A percentile compares a stretch with the other conserved stretches of the same genome.
Conservation (phyloP, 1,140 invertebrate species). For the Papilio aristodemus region DNA sequence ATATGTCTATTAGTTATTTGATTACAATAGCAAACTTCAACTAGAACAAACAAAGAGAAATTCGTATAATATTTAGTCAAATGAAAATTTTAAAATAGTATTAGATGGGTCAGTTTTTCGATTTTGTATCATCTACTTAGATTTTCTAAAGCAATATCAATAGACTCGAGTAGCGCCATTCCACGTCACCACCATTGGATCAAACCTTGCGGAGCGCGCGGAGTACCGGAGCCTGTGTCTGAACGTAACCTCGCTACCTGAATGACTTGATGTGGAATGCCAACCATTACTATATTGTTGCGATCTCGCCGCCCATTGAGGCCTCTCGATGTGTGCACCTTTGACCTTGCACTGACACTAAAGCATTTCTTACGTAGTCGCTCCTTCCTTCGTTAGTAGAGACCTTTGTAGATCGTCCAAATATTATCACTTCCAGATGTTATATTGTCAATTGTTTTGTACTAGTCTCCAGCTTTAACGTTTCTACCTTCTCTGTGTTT, state of each 20-base stretch:
- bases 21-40: no score
- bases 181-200: conserved; percentile 10
- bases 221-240: conserved; percentile 56
- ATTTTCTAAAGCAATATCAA: not conserved
- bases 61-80: no score
- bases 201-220: conserved; percentile 68
- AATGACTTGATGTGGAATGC: conserved; percentile 76
- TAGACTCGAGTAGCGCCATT: not conserved
- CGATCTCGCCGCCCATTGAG: conserved; percentile 49
- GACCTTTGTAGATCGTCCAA: conserved; percentile 80
- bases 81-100: no score
- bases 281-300: conserved; percentile 43
- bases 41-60: no score
- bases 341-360: conserved; percentile 66
- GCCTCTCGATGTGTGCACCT: conserved; percentile 70
- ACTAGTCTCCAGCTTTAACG: conserved; percentile 26
- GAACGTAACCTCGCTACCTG: conserved; percentile 65
- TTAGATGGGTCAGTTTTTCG: no score
- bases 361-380: conserved; percentile 66
- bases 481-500: not conserved
- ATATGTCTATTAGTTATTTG: not conserved
- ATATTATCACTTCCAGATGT: conserved; percentile 55
- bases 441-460: conserved; percentile 52
- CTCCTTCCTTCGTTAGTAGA: conserved; percentile 78
- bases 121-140: no score